Base-by-base conservation (phyloP, 2,888 invertebrate genomes). In the Sepiola atlantica region DNA sequence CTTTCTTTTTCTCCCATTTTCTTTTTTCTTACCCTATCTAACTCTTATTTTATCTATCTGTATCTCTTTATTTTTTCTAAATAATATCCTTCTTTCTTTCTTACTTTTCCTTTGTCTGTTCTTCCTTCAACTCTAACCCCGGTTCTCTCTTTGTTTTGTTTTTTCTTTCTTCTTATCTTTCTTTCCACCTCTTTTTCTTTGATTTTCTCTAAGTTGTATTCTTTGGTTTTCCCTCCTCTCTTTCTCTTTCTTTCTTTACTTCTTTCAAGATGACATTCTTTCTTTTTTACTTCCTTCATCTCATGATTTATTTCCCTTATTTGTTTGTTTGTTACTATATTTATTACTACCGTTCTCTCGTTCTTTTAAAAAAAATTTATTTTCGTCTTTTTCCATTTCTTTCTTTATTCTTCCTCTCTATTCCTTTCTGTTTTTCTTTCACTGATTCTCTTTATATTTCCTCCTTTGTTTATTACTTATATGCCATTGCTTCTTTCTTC, bases 101-200 rank as follows among this genome's bases (percentile, higher is more conserved):
- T 21, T 55, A 12, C 55, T 55, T 55, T 55, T 12, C 21, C 14
- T 55, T 1, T 55, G 3, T 55, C 21, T 55, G 0, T 57, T 20
- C 1, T 18, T 57, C 3, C 8, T 21, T 57, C 0, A 57, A 20
- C 57, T 57, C 24, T 57, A 6, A 6, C 20, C 21, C 21, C 57
- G 24, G 18, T 28, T 77, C 16, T 12, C 28, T 16, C 10, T 12
- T 77, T 77, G 2, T 77, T 18, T 77, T 10, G 10, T n/a, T n/a
- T n/a, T 14, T 77, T 77, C 77, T 77, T 77, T 77, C 77, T 77
- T 77, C n/a, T n/a, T 77, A n/a, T 77, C n/a, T 77, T 77, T 77
- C 77, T 77, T 28, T 14, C n/a, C 12, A 12, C 18, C 0, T n/a
- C 14, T 77, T 14, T n/a, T 77, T 77, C n/a, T 12, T 77, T 61